phyloP scores from a whole-genome alignment of 1,140 invertebrate genomes.

The Trichonephila clavipes region DNA sequence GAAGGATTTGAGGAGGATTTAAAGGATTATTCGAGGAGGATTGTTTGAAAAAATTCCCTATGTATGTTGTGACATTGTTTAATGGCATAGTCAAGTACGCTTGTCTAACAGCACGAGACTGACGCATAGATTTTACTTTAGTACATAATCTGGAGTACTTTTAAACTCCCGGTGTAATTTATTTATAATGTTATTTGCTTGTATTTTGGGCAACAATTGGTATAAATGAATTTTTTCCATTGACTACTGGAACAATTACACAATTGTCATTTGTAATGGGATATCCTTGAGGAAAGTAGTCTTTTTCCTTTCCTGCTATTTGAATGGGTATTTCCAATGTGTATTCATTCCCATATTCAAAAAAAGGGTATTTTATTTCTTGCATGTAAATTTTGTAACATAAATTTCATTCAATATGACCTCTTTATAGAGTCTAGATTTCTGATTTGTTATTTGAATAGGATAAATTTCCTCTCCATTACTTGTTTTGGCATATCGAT shows the following conservation, averaged over 20 bases:
- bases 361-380: background rate
- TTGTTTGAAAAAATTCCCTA: too few species aligned
- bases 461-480: background rate
- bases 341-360: background rate
- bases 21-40: too few species aligned
- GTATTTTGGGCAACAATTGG: too few species aligned
- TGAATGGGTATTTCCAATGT: too few species aligned
- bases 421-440: too few species aligned
- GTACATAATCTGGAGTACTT: background rate
- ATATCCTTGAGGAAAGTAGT: background rate
- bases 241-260: background rate
- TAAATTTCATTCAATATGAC: too few species aligned
- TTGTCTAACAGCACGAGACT: background rate
- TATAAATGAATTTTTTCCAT: background rate
- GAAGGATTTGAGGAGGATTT: too few species aligned
- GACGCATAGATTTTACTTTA: background rate
- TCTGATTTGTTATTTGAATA: background rate
- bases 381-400: too few species aligned
- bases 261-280: background rate
- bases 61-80: too few species aligned
- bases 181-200: background rate
- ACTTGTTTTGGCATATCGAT: background rate
- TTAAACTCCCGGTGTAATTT: background rate
- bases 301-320: background rate
- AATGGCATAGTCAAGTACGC: background rate